Percentiles rank a stretch among this genome's conserved stretches.
Evolutionary conservation across 2,888 invertebrate genomes (phyloP).

Genomic region (Protophormia terraenovae): DNA sequence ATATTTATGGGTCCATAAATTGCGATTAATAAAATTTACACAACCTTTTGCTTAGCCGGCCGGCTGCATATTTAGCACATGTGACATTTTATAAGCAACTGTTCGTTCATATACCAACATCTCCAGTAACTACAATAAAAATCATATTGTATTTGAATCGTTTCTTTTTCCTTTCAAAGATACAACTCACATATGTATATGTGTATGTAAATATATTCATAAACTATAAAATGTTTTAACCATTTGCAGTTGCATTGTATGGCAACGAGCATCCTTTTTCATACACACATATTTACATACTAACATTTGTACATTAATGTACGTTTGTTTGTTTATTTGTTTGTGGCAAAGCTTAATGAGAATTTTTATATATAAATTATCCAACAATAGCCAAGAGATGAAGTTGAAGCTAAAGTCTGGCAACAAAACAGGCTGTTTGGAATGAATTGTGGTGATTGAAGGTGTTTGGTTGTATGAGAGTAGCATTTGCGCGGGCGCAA

Average conservation of each 20-base stretch:
- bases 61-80: slow-evolving; percentile 67
- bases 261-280: slow-evolving; percentile 34
- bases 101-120: slow-evolving; percentile 56
- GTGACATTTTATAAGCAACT: slow-evolving; percentile 66
- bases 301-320: too few relatives aligned
- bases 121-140: slow-evolving; percentile 28
- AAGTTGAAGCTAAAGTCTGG: slow-evolving; percentile 2
- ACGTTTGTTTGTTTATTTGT: neutral
- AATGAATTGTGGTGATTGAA: slow-evolving; percentile 57
- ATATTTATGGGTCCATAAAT: slow-evolving; percentile 80
- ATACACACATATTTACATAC: neutral
- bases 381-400: slow-evolving; percentile 52
- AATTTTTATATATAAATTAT: slow-evolving; percentile 65
- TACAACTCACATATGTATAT: slow-evolving; percentile 19
- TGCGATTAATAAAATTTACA: slow-evolving; percentile 81
- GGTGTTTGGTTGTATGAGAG: slow-evolving; percentile 32
- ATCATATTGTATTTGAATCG: slow-evolving; percentile 6
- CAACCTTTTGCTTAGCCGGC: slow-evolving; percentile 67
- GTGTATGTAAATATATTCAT: too few relatives aligned
- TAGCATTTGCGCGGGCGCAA: slow-evolving; percentile 64
- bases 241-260: slow-evolving; percentile 30
- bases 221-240: slow-evolving; percentile 32
- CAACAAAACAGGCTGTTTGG: neutral
- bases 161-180: neutral
- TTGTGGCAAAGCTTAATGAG: slow-evolving; percentile 60